Conservation (phyloP, 64 coral and sea anemone genomes). For the Actinia equina region DNA sequence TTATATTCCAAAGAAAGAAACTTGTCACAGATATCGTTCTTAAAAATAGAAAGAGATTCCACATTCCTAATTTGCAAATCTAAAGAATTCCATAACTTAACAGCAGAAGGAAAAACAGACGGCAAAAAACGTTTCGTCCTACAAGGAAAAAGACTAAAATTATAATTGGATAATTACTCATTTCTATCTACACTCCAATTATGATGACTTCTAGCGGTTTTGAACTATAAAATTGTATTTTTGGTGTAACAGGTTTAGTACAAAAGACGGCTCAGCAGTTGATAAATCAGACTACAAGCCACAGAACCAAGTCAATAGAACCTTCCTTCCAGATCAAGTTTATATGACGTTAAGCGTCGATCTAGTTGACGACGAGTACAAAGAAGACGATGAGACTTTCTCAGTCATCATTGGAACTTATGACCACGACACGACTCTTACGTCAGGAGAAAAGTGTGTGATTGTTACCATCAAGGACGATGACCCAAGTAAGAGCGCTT, state of each 20-base stretch:
- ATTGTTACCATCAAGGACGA: neutral
- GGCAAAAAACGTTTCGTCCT: too few relatives aligned
- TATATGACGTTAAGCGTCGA: neutral
- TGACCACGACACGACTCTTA: neutral
- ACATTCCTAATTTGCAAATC: too few relatives aligned
- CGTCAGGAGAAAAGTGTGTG: neutral
- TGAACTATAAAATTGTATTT: neutral
- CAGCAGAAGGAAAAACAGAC: too few relatives aligned
- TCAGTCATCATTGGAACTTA: neutral
- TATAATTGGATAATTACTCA: neutral
- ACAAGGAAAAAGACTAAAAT: too few relatives aligned
- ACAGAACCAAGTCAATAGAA: neutral
- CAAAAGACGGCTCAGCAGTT: neutral
- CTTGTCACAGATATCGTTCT: too few relatives aligned
- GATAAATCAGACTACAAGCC: neutral
- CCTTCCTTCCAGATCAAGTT: neutral
- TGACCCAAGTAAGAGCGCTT: neutral
- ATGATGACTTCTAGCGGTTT: neutral
- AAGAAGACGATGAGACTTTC: neutral
- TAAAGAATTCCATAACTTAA: too few relatives aligned
- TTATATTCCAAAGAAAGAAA: too few relatives aligned
- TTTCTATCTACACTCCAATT: neutral
- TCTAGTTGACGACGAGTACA: neutral
- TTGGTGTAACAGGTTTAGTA: neutral
- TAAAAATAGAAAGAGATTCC: too few relatives aligned